Evolutionary conservation across 2,113 vertebrate genomes (phyloP).

Genomic region (Ammospiza caudacuta): DNA sequence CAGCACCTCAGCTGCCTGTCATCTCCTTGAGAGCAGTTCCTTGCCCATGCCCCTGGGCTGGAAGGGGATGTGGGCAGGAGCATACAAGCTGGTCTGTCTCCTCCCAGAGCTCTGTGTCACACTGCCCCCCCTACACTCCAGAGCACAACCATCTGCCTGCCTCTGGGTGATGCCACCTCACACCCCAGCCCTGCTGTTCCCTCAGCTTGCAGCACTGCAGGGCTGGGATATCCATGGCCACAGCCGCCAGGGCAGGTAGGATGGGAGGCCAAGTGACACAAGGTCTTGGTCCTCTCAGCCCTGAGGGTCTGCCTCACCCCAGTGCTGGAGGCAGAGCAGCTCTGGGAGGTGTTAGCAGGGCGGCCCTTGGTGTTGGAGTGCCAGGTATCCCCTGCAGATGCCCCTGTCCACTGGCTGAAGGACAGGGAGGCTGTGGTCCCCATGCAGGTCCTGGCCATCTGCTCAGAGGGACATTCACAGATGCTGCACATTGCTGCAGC

Average conservation of each 20-base stretch:
- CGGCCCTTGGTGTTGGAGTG: conserved; percentile 60
- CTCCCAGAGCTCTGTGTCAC: background rate
- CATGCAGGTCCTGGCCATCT: background rate
- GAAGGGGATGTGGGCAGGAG: background rate
- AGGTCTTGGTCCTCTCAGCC: background rate
- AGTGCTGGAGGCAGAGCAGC: background rate
- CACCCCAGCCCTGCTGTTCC: background rate
- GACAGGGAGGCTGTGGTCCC: conserved; percentile 77
- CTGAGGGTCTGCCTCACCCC: background rate
- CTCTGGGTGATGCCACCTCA: background rate
- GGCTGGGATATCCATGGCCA: accelerated
- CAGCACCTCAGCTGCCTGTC: background rate
- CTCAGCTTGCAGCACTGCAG: background rate
- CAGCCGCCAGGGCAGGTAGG: background rate
- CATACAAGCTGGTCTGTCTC: background rate
- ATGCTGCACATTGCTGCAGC: conserved; percentile 82
- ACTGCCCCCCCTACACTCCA: background rate
- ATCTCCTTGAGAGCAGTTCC: accelerated
- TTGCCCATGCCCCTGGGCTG: background rate
- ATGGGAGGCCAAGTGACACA: background rate
- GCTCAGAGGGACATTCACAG: conserved; percentile 75
- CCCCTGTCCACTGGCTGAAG: conserved; percentile 83
- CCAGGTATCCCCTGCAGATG: conserved; percentile 76
- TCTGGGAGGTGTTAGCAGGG: background rate
- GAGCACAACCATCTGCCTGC: background rate